Evolutionary conservation across 2,113 vertebrate species (phyloP).

Genomic region (Ramphastos sulfuratus): DNA sequence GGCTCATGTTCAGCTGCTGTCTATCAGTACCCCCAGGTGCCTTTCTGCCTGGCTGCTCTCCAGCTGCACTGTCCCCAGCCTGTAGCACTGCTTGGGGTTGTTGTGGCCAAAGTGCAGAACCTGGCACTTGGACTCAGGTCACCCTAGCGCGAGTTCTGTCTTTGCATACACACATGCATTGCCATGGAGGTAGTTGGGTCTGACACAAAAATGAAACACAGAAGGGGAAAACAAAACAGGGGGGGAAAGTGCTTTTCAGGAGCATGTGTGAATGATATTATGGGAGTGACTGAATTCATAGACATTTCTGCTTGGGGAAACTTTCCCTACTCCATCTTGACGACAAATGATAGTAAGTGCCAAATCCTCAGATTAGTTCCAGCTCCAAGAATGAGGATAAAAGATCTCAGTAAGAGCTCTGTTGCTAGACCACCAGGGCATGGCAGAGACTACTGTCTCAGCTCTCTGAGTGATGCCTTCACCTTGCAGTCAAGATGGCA

Average conservation of each 20-base stretch:
- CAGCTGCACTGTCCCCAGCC: no score
- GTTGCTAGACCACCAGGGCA: neutral
- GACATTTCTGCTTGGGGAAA: neutral
- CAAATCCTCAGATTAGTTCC: neutral
- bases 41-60: no score
- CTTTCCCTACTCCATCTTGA: neutral
- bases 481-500: neutral
- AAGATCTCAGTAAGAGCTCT: neutral
- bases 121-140: no score
- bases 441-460: neutral
- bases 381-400: neutral
- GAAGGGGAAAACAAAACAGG: no score
- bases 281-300: neutral
- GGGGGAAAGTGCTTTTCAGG: neutral
- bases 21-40: no score
- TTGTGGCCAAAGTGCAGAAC: no score
- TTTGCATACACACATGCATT: neutral
- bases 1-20: no score
- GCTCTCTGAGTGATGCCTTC: neutral
- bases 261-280: accelerated
- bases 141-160: no score
- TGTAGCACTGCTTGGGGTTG: no score
- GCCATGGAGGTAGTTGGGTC: neutral
- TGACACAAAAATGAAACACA: no score
- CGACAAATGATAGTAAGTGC: neutral